Conservation (phyloP, 1,140 invertebrate species). For the Pentalonia nigronervosa region DNA sequence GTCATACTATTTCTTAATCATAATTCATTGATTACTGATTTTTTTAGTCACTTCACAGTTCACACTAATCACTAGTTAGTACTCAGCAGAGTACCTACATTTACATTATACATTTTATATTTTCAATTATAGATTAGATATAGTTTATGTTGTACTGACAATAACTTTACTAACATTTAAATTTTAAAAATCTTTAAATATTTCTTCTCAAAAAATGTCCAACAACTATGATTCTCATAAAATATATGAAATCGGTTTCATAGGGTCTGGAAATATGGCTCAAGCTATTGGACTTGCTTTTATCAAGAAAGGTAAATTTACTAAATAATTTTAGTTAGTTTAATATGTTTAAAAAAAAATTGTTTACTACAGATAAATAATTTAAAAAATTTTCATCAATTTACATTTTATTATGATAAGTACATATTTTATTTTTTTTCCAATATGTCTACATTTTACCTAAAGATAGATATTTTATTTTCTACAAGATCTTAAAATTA, state of each 20-base stretch:
- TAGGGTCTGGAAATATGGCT: slow-evolving; percentile 95
- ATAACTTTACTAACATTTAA: background rate
- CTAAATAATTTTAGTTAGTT: background rate
- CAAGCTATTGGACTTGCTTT: slow-evolving; percentile 85
- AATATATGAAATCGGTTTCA: slow-evolving; percentile 73
- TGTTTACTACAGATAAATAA: background rate
- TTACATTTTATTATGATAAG: background rate
- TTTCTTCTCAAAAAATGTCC: background rate
- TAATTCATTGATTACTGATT: too few relatives aligned
- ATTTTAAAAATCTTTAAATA: background rate
- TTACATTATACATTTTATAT: background rate
- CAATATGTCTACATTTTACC: background rate
- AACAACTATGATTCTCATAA: slow-evolving; percentile 17
- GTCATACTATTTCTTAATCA: too few relatives aligned
- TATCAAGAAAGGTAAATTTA: slow-evolving; percentile 69
- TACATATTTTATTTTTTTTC: background rate
- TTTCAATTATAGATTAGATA: background rate
- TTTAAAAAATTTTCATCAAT: background rate
- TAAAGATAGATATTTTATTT: background rate
- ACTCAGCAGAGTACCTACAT: background rate
- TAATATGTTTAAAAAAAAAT: background rate
- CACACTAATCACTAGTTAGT: background rate
- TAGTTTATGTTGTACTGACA: background rate
- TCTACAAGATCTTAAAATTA: background rate
- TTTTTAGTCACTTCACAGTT: too few relatives aligned